These are phyloP conservation scores for Tachystola acroxantha DNA, from an alignment of 2,888 invertebrate species.

Conservation along the genomic window DNA sequence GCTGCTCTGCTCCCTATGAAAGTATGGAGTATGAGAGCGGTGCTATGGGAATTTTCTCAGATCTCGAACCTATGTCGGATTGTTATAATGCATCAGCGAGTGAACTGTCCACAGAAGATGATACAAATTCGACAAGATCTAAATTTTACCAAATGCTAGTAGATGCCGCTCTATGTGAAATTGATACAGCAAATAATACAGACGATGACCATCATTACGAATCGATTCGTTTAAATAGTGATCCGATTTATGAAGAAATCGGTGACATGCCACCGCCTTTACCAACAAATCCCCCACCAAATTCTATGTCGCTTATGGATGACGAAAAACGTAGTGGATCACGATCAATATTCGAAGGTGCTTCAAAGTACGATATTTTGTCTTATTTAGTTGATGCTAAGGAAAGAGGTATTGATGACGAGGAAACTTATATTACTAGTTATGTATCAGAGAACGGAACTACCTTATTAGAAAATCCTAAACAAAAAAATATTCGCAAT, in stretches of 20 bases:
- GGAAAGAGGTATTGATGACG: constrained; percentile 84
- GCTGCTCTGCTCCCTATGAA: constrained; percentile 86
- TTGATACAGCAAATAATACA: constrained; percentile 79
- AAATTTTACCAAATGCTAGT: constrained; percentile 87
- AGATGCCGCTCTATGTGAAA: constrained; percentile 83
- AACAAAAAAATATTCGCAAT: constrained; percentile 77
- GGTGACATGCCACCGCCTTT: constrained; percentile 87
- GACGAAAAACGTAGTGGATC: constrained; percentile 84
- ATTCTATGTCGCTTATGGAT: constrained; percentile 81
- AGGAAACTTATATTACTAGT: constrained; percentile 83
- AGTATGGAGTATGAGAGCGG: constrained; percentile 84
- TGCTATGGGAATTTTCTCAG: constrained; percentile 70
- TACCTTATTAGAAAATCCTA: constrained; percentile 68
- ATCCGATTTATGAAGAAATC: constrained; percentile 89
- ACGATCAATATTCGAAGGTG: constrained; percentile 87
- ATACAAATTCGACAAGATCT: constrained; percentile 80
- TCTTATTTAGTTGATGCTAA: constrained; percentile 93
- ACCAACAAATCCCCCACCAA: constrained; percentile 87
- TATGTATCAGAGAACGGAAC: constrained; percentile 75
- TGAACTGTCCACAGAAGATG: constrained; percentile 81
- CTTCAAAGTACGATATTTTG: constrained; percentile 92
- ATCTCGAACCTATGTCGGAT: constrained; percentile 80
- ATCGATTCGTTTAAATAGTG: constrained; percentile 81
- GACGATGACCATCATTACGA: constrained; percentile 86
- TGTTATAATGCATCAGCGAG: constrained; percentile 85